phyloP scores from a whole-genome alignment of 2,113 vertebrate genomes.

The Scopus umbretta region DNA sequence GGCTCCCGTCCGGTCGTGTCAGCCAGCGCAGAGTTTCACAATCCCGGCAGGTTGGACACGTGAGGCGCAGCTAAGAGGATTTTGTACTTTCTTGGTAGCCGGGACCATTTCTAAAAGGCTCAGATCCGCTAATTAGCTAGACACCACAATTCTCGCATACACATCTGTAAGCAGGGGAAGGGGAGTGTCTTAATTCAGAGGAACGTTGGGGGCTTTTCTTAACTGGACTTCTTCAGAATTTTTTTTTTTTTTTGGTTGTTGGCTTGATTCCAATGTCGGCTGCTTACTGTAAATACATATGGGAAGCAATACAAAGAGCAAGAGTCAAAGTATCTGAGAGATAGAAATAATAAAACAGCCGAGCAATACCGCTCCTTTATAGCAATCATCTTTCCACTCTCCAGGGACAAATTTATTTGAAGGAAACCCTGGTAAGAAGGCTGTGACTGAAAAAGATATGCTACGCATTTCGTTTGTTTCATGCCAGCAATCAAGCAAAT shows the following conservation, averaged over 20 bases:
- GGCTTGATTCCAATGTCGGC: constrained; percentile 47
- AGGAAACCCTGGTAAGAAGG: neutral
- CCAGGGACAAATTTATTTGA: neutral
- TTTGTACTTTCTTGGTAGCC: neutral
- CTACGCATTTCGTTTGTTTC: neutral
- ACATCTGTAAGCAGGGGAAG: neutral
- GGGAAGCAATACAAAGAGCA: neutral
- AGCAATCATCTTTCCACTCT: neutral
- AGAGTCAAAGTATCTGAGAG: neutral
- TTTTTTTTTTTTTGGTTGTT: neutral
- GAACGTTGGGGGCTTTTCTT: neutral
- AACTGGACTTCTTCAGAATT: neutral
- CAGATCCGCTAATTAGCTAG: neutral
- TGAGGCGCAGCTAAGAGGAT: neutral
- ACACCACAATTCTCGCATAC: rapidly evolving
- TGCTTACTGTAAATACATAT: constrained; percentile 33
- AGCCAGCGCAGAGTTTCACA: neutral
- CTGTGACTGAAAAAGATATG: neutral
- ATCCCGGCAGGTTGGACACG: neutral
- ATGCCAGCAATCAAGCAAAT: neutral
- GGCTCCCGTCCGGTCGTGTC: neutral
- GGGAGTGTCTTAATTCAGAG: neutral
- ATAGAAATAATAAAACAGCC: neutral
- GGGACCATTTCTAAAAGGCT: neutral
- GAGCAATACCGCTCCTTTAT: neutral